Conservation (phyloP, 2,113 vertebrate genomes). For the Chroicocephalus ridibundus region DNA sequence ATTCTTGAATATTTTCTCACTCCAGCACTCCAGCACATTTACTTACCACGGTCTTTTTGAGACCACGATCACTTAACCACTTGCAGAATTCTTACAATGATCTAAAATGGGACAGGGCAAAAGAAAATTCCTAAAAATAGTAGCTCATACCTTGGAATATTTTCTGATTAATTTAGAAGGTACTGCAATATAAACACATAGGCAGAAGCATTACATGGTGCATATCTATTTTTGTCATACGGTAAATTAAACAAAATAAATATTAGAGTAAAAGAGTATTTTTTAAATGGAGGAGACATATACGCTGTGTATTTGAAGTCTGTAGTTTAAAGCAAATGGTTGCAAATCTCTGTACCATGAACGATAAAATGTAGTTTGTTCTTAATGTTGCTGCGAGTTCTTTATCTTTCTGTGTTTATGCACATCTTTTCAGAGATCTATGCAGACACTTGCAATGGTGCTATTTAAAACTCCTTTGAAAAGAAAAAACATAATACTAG, state of each 20-base stretch:
- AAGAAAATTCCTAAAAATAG: neutral
- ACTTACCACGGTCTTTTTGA: neutral
- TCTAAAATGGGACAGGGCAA: neutral
- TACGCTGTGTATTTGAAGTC: neutral
- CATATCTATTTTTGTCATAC: neutral
- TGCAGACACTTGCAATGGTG: neutral
- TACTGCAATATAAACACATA: neutral
- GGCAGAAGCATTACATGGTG: neutral
- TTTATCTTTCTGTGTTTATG: neutral
- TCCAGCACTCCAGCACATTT: neutral
- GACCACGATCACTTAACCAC: neutral
- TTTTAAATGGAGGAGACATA: neutral
- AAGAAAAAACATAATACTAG: neutral
- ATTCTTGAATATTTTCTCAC: conserved; percentile 27
- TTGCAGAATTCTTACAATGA: neutral
- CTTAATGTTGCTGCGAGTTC: neutral
- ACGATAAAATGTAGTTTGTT: neutral
- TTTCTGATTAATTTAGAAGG: neutral
- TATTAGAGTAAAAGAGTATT: neutral
- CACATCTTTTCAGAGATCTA: neutral
- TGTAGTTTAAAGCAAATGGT: neutral
- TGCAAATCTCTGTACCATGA: neutral
- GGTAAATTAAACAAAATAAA: conserved; percentile 7
- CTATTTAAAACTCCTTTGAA: neutral
- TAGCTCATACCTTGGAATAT: neutral